phyloP scores from a whole-genome alignment of 2,113 vertebrate genomes.

The Synchiropus splendidus region DNA sequence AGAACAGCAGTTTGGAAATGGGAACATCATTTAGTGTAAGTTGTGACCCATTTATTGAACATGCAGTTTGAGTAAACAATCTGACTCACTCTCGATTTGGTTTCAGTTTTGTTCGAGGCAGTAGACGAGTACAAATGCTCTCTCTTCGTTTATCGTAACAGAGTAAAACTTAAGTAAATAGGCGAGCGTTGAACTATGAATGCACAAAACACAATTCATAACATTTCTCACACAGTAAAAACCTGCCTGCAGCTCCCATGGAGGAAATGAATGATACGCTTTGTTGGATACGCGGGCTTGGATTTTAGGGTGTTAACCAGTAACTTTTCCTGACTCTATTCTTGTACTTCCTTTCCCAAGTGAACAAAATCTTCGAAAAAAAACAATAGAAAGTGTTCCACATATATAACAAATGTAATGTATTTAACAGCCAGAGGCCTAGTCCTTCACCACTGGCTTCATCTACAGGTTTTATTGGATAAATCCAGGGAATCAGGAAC shows the following conservation, averaged over 20 bases:
- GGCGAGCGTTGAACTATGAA: too few species aligned
- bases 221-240: conserved; percentile 15
- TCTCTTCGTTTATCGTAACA: too few species aligned
- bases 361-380: conserved; percentile 9
- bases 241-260: conserved; percentile 30
- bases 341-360: conserved; percentile 37
- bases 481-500: conserved; percentile 33
- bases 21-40: too few species aligned
- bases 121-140: too few species aligned
- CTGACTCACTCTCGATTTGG: too few species aligned
- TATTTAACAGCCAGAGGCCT: conserved; percentile 12
- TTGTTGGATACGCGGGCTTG: conserved; percentile 14
- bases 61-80: too few species aligned
- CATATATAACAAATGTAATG: background rate
- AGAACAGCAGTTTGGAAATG: too few species aligned
- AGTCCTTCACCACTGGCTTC: conserved; percentile 5
- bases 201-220: background rate
- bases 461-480: conserved; percentile 22
- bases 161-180: too few species aligned
- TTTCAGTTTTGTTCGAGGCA: too few species aligned
- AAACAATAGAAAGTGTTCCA: conserved; percentile 6
- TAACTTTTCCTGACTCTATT: conserved; percentile 42
- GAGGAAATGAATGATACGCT: conserved; percentile 14
- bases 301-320: conserved; percentile 45
- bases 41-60: too few species aligned